A percentile compares a stretch with the other conserved stretches of the same genome.
phyloP scores from a whole-genome alignment of 1,140 invertebrate genomes.

The Bicyclus anynana region DNA sequence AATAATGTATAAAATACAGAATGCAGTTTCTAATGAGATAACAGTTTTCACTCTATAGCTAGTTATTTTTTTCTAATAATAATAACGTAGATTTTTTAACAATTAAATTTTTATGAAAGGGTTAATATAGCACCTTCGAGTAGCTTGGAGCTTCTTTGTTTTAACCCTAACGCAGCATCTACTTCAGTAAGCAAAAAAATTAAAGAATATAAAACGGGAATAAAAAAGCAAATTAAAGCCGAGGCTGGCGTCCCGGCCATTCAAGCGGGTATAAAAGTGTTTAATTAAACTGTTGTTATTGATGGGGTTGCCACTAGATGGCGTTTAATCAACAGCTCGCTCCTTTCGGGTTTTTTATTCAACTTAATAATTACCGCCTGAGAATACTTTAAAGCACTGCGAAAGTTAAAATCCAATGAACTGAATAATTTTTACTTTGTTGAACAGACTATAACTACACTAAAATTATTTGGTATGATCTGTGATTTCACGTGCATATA shows the following conservation, averaged over 20 bases:
- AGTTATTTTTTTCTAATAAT: too few species aligned
- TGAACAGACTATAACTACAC: too few species aligned
- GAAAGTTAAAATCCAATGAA: too few species aligned
- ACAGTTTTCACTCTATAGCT: too few species aligned
- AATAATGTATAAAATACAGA: too few species aligned
- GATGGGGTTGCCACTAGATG: slow-evolving; percentile 71
- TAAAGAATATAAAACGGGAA: slow-evolving; percentile 46
- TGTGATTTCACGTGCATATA: too few species aligned
- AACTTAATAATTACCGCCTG: too few species aligned
- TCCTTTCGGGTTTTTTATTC: not conserved
- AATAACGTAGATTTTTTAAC: not conserved
- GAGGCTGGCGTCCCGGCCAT: slow-evolving; percentile 54
- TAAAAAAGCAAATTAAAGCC: slow-evolving; percentile 64
- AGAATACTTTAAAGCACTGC: too few species aligned
- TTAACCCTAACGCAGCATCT: slow-evolving; percentile 33
- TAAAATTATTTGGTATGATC: too few species aligned
- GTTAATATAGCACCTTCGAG: not conserved
- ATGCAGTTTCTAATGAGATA: too few species aligned
- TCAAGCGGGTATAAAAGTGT: slow-evolving; percentile 67
- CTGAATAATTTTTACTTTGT: too few species aligned
- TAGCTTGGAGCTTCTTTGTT: slow-evolving; percentile 36
- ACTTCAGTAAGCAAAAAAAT: slow-evolving; percentile 42
- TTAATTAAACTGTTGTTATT: slow-evolving; percentile 75
- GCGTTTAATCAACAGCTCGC: slow-evolving; percentile 69
- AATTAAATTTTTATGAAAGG: not conserved